phyloP scores from a whole-genome alignment of 2,888 invertebrate species.

The Lapara coniferarum region DNA sequence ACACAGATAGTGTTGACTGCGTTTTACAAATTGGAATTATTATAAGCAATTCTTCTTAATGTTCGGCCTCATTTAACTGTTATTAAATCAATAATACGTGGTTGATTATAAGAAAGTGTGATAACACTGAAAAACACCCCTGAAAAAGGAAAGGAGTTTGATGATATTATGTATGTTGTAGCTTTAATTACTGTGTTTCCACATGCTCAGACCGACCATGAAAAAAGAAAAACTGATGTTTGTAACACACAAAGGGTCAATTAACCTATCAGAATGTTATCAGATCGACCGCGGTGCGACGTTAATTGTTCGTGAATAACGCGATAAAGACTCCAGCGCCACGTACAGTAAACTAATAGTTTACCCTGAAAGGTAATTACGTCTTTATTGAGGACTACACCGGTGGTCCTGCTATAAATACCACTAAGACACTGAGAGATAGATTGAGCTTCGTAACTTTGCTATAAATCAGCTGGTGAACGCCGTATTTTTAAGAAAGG shows the following conservation, averaged over 20 bases:
- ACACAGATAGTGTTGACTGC: no score
- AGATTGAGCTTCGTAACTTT: not conserved
- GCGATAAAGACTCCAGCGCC: conserved; percentile 59
- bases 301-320: conserved; percentile 73
- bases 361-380: conserved; percentile 26
- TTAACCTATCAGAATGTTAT: conserved; percentile 45
- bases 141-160: no score
- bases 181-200: no score
- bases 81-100: no score
- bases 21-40: no score
- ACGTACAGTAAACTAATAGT: conserved; percentile 33
- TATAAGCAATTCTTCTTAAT: no score
- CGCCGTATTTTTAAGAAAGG: not conserved
- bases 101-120: no score
- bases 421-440: not conserved
- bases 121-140: no score
- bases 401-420: not conserved
- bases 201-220: not conserved
- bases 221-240: not conserved
- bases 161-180: no score
- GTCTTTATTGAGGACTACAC: conserved; percentile 15
- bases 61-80: no score
- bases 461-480: not conserved
- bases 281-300: conserved; percentile 36
- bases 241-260: conserved; percentile 42